A percentile compares a stretch with the other conserved stretches of the same genome.
Conservation (phyloP, 2,797 vertebrate genomes). For the Acrossocheilus wenchowensis region DNA sequence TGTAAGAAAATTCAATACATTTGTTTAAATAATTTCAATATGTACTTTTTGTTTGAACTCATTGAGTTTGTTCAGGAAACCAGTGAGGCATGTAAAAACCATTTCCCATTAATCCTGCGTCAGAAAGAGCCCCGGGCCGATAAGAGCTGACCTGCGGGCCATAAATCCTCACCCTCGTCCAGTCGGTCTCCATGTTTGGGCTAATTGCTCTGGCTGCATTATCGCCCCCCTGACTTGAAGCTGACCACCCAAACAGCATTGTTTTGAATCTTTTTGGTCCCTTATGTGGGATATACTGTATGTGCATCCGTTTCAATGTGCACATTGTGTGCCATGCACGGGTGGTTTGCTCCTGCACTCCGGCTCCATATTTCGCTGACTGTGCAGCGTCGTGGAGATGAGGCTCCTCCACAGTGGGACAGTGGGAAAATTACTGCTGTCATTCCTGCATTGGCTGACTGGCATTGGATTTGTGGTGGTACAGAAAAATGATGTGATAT, state of each 20-base stretch:
- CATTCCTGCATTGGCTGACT: slow-evolving; percentile 50
- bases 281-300: slow-evolving; percentile 30
- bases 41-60: slow-evolving; percentile 60
- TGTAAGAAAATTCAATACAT: slow-evolving; percentile 27
- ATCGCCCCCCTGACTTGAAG: slow-evolving; percentile 40
- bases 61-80: slow-evolving; percentile 58
- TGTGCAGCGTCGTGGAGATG: slow-evolving; percentile 49
- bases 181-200: slow-evolving; percentile 53
- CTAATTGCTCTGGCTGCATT: slow-evolving; percentile 63
- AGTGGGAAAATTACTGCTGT: slow-evolving; percentile 62
- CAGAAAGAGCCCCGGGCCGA: slow-evolving; percentile 55
- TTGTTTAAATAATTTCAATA: slow-evolving; percentile 48
- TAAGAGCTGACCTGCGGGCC: slow-evolving; percentile 62
- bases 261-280: slow-evolving; percentile 50
- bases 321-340: slow-evolving; percentile 50
- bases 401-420: slow-evolving; percentile 47
- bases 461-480: slow-evolving; percentile 53
- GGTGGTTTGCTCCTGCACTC: slow-evolving; percentile 48
- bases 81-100: slow-evolving; percentile 64
- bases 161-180: slow-evolving; percentile 60
- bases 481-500: slow-evolving; percentile 56
- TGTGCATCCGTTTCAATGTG: slow-evolving; percentile 11
- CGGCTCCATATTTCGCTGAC: slow-evolving; percentile 55
- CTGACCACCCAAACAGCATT: slow-evolving; percentile 48
- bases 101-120: slow-evolving; percentile 61